Base-by-base conservation (phyloP, 2,797 vertebrate species). In the Tragelaphus oryx region DNA sequence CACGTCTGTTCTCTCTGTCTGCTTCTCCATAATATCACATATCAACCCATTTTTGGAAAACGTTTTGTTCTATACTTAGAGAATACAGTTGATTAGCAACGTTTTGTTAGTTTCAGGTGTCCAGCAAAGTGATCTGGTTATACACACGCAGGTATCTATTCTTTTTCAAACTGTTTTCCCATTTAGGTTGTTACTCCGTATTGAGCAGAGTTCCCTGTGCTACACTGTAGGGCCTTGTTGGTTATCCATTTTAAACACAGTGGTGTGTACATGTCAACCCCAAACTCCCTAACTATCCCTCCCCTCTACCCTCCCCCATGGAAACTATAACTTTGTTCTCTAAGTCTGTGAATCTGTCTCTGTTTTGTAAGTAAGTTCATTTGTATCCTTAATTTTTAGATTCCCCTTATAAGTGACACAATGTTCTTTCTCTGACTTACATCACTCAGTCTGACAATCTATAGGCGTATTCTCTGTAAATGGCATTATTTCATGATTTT, bases 391-490 rank as follows among this genome's bases (percentile, higher is more conserved):
- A 7, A 13, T 13, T 41, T 71, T 24, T 71, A 71, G 68, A 71
- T 41, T 71, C 37, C 20, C 68, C 68, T 71, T 41, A 13, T 24
- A 71, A 71, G 68, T 4, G 11, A 41, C 8, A 13, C 6, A 6
- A 3, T 14, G 3, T 13, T 71, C 12, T 71, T 41, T 22, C 9
- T 41, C 33, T 6, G 37, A 41, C 68, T 71, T 8, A 37, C 13
- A 37, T 68, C 10, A 11, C 65, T 68, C 65, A 22, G 18, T 22
- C 33, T 37, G 65, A 37, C 33, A 14, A 14, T 26, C 28, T 44
- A 13, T 14, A 71, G 68, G 37, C 12, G 0, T 71, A 26, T 11
- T 44, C 0, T 11, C 12, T 14, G 68, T 37, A 8, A 44, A 41
- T 13, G 37, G 37, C 68, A 24, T 26, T 71, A 14, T 14, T 71